phyloP scores from a whole-genome alignment of 2,113 vertebrate species.

The Progne subis region DNA sequence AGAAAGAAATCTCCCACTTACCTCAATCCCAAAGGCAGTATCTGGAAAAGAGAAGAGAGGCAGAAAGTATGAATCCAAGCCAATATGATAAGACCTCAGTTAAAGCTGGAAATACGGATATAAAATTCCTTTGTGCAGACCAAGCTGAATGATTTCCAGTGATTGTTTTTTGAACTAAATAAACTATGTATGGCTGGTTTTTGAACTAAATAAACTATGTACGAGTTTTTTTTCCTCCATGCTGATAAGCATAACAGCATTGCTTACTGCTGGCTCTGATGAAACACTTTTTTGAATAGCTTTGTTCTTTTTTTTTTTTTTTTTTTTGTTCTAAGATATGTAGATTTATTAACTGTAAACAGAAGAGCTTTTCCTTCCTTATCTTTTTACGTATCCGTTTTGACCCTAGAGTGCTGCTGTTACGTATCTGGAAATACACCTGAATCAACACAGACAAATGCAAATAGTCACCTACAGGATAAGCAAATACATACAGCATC shows the following conservation, averaged over 20 bases:
- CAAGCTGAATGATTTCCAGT: neutral
- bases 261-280: neutral
- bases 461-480: slow-evolving; percentile 19
- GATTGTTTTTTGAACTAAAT: neutral
- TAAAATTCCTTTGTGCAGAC: neutral
- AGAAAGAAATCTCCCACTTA: slow-evolving; percentile 24
- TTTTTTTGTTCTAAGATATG: neutral
- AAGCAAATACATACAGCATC: slow-evolving; percentile 17
- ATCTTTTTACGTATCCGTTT: slow-evolving; percentile 21
- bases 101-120: neutral
- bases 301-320: neutral
- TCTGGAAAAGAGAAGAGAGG: slow-evolving; percentile 27
- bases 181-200: neutral
- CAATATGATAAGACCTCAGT: neutral
- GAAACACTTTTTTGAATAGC: neutral
- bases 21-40: slow-evolving; percentile 53
- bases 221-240: neutral
- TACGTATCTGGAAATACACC: slow-evolving; percentile 3
- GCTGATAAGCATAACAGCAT: neutral
- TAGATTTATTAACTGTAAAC: neutral
- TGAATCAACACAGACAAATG: slow-evolving; percentile 24
- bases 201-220: neutral
- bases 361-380: slow-evolving; percentile 22
- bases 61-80: neutral
- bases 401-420: neutral